Evolutionary conservation across 2,888 invertebrate species (phyloP).

Genomic region (Stramonita haemastoma): DNA sequence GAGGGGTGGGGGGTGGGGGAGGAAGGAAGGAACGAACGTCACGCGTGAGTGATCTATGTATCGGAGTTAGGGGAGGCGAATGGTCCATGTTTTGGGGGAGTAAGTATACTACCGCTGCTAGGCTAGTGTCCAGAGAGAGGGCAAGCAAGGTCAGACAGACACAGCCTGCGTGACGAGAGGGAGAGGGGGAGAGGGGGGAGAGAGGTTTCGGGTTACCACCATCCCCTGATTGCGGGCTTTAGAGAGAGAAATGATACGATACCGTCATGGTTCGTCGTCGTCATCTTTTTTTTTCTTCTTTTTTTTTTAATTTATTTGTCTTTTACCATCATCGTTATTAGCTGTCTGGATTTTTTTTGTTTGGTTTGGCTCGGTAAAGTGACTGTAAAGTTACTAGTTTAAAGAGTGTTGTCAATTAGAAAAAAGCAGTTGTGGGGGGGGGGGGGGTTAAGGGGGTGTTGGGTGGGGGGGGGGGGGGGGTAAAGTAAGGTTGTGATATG

Average conservation of each 20-base stretch:
- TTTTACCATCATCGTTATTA: no score
- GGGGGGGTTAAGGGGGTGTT: no score
- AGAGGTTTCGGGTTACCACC: not conserved
- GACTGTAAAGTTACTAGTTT: no score
- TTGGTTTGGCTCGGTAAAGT: no score
- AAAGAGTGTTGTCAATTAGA: no score
- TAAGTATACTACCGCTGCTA: not conserved
- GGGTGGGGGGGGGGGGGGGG: no score
- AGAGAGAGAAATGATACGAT: not conserved
- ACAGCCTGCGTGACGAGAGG: not conserved
- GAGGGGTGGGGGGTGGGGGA: not conserved
- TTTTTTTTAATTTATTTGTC: no score
- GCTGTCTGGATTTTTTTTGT: no score
- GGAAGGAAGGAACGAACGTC: not conserved
- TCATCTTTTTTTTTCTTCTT: not conserved
- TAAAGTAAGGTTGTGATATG: no score
- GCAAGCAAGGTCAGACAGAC: slow-evolving; percentile 6
- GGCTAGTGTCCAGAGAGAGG: not conserved
- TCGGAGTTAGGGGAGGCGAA: not conserved
- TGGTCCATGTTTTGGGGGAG: not conserved
- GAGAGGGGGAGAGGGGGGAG: not conserved
- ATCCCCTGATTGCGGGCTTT: not conserved
- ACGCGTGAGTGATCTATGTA: not conserved
- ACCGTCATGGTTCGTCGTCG: not conserved
- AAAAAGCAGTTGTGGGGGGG: no score